phyloP scores from a whole-genome alignment of 2,888 invertebrate species.

The Bedellia somnulentella region DNA sequence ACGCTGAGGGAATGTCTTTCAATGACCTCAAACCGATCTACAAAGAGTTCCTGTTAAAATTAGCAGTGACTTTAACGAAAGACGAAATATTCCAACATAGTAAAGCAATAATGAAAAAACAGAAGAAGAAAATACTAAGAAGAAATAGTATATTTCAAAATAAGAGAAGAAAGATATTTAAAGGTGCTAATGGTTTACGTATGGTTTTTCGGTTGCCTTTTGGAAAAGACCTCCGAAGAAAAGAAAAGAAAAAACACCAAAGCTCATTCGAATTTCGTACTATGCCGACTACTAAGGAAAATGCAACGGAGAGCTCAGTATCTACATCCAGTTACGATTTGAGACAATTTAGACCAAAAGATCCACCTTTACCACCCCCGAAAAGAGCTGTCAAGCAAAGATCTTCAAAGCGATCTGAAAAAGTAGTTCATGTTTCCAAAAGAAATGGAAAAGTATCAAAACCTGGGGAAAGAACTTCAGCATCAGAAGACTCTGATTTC shows the following conservation, averaged over 20 bases:
- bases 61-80: slow-evolving; percentile 87
- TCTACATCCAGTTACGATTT: slow-evolving; percentile 66
- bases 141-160: slow-evolving; percentile 59
- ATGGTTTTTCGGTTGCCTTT: slow-evolving; percentile 67
- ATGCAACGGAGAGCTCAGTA: slow-evolving; percentile 60
- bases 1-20: slow-evolving; percentile 91
- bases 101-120: slow-evolving; percentile 85
- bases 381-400: slow-evolving; percentile 42
- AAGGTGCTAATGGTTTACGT: slow-evolving; percentile 62
- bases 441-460: slow-evolving; percentile 45
- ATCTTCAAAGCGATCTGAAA: slow-evolving; percentile 41
- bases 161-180: slow-evolving; percentile 61
- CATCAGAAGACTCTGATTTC: slow-evolving; percentile 65
- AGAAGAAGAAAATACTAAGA: slow-evolving; percentile 70
- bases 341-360: slow-evolving; percentile 63
- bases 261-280: slow-evolving; percentile 23
- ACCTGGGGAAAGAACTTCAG: slow-evolving; percentile 62
- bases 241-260: slow-evolving; percentile 24
- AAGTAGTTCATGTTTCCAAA: slow-evolving; percentile 39
- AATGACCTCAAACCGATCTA: slow-evolving; percentile 90
- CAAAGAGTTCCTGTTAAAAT: slow-evolving; percentile 84
- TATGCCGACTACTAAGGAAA: slow-evolving; percentile 23
- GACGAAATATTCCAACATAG: slow-evolving; percentile 89
- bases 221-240: slow-evolving; percentile 38
- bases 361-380: slow-evolving; percentile 36